Evolutionary conservation across 30 jellyfish, hydroid and myxozoan genomes (phyloP), one percentile per base, ranked within the genome.

Genomic region (Rhopilema esculentum): DNA sequence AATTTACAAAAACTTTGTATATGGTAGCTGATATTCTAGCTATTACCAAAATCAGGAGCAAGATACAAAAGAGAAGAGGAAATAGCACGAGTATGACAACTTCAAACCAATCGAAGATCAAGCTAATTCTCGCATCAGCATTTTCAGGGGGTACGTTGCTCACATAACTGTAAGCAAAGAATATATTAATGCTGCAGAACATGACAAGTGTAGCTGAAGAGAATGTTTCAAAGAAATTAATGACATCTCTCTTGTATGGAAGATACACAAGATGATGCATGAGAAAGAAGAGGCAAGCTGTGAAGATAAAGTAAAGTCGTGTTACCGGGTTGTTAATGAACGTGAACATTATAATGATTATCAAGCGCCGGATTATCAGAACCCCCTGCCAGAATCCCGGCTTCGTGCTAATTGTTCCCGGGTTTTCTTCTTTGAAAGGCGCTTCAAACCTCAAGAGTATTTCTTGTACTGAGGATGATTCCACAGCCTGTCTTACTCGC

Each of bases 331-430:
- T 86, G 84, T 86, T 89, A 40, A 89, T 77, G 49, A 94, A 94
- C n/a, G 97, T 89, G 30, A 89, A 94, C 29, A 85, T 23, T 66
- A 89, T 52, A 21, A 94, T 94, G 0, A 94, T 73, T 0, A 90
- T 40, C 8, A 94, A 82, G 20, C 98, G 52, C 71, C 97, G 70
- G 27, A 85, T 82, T n/a, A 94, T 84, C 96, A 94, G 49, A 1
- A 87, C 92, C 4, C 98, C 97, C 53, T 84, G 97, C 98, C 98
- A 94, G 61, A 94, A 84, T 69, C 97, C 97, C n/a, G 98, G 98
- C 30, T 50, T 61, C 15, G 25, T 49, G n/a, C 73, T 18, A 0
- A 26, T 16, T 1, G 27, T 9, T 32, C 66, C 9, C 7, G 50
- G 21, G 62, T 23, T 31, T n/a, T 21, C 29, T 21, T 25, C 93